Conservation (phyloP, 2,888 invertebrate species). For the Schizotus pectinicornis region DNA sequence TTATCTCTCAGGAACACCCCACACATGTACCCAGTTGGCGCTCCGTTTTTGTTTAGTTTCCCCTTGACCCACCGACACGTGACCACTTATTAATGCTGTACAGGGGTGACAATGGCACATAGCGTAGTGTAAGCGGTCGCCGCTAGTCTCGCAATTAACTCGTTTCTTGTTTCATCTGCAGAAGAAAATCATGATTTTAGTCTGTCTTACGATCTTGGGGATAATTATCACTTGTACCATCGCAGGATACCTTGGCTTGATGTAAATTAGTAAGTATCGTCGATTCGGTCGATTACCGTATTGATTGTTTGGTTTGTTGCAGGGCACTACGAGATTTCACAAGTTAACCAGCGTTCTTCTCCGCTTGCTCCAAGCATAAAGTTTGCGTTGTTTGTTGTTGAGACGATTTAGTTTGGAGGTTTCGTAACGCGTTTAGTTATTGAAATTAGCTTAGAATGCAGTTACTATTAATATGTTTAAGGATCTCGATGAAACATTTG, state of each 20-base stretch:
- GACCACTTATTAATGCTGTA: not conserved
- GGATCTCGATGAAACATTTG: slow-evolving; percentile 51
- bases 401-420: slow-evolving; percentile 30
- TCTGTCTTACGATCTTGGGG: slow-evolving; percentile 85
- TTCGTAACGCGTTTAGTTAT: slow-evolving; percentile 18
- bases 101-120: slow-evolving; percentile 10
- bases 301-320: slow-evolving; percentile 21
- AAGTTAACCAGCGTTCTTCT: slow-evolving; percentile 26
- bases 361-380: slow-evolving; percentile 33
- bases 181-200: slow-evolving; percentile 92
- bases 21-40: too few relatives aligned
- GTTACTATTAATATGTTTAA: slow-evolving; percentile 17
- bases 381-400: slow-evolving; percentile 40
- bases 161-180: slow-evolving; percentile 61
- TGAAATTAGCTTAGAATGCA: slow-evolving; percentile 23
- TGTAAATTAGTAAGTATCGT: slow-evolving; percentile 37
- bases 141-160: too few relatives aligned
- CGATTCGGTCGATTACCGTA: not conserved
- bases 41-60: too few relatives aligned
- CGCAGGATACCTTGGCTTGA: slow-evolving; percentile 69
- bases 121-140: too few relatives aligned
- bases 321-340: slow-evolving; percentile 1
- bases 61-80: too few relatives aligned
- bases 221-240: slow-evolving; percentile 77
- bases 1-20: too few relatives aligned